A percentile compares a stretch with the other conserved stretches of the same genome.
These are phyloP conservation scores for Salticus scenicus DNA, from an alignment of 2,888 invertebrate genomes.

Conservation along the genomic window DNA sequence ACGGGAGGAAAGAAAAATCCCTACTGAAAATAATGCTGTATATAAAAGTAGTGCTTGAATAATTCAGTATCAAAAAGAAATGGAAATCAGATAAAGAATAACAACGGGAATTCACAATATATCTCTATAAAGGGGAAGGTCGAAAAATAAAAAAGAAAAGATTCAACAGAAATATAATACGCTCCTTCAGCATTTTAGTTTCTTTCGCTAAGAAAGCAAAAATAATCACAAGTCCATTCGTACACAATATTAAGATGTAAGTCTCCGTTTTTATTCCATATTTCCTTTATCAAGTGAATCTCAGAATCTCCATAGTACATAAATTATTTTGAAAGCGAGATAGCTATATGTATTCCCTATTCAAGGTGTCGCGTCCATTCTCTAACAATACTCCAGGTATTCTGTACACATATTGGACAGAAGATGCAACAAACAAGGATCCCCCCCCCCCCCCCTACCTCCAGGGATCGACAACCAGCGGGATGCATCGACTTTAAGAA, in stretches of 20 bases:
- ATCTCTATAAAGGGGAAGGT: too few relatives aligned
- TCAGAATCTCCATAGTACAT: not conserved
- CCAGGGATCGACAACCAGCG: not conserved
- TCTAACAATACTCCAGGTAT: not conserved
- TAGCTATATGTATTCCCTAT: not conserved
- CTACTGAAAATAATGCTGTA: too few relatives aligned
- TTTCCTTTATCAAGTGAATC: not conserved
- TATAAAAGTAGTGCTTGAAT: too few relatives aligned
- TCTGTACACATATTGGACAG: slow-evolving; percentile 5
- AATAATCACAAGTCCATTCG: not conserved
- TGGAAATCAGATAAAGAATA: too few relatives aligned
- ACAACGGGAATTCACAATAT: too few relatives aligned
- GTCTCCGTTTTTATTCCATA: not conserved
- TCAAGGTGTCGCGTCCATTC: not conserved
- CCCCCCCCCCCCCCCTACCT: not conserved
- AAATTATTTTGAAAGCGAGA: not conserved
- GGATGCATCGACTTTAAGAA: not conserved
- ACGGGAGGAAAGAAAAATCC: too few relatives aligned
- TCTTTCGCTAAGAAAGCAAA: not conserved
- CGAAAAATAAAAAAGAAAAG: too few relatives aligned
- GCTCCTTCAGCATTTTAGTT: too few relatives aligned
- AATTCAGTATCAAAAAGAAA: too few relatives aligned
- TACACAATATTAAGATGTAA: not conserved
- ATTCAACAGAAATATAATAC: too few relatives aligned
- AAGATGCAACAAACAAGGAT: slow-evolving; percentile 4